Percentiles rank a stretch among this genome's conserved stretches.
phyloP scores from a whole-genome alignment of 2,113 vertebrate species.

The Oryzias curvinotus region DNA sequence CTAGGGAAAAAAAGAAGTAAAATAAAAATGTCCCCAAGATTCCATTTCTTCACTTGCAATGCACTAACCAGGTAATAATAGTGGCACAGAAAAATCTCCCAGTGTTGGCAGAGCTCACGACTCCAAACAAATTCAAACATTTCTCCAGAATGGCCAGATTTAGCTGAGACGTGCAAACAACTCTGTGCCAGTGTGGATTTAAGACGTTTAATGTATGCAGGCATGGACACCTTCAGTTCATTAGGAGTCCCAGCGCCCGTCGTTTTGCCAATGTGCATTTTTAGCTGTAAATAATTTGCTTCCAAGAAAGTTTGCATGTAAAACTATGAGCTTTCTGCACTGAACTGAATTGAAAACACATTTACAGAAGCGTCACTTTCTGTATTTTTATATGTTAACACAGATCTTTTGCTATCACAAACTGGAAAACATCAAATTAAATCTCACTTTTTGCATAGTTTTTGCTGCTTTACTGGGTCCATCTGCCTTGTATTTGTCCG shows the following conservation, averaged over 20 bases:
- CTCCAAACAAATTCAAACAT: background rate
- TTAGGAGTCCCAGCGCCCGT: slow-evolving; percentile 6
- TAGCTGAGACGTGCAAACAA: background rate
- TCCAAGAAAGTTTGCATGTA: too few species aligned
- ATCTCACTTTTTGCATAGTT: background rate
- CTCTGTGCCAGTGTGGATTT: slow-evolving; percentile 4
- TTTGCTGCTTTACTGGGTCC: slow-evolving; percentile 29
- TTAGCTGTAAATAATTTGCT: background rate
- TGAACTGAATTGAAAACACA: too few species aligned
- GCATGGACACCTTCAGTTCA: background rate
- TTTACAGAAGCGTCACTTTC: too few species aligned
- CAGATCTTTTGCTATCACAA: too few species aligned
- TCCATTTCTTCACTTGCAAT: too few species aligned
- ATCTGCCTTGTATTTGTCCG: slow-evolving; percentile 9
- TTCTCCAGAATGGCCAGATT: background rate
- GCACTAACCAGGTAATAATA: background rate
- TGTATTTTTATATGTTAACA: too few species aligned
- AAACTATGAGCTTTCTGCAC: too few species aligned
- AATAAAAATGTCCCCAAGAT: too few species aligned
- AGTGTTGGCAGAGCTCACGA: background rate
- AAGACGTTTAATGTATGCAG: slow-evolving; percentile 10
- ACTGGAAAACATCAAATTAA: too few species aligned
- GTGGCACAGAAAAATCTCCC: background rate
- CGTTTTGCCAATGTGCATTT: background rate
- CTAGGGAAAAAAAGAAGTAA: background rate